Base-by-base conservation (phyloP, 2,888 invertebrate genomes). In the Drosophila longiperda region DNA sequence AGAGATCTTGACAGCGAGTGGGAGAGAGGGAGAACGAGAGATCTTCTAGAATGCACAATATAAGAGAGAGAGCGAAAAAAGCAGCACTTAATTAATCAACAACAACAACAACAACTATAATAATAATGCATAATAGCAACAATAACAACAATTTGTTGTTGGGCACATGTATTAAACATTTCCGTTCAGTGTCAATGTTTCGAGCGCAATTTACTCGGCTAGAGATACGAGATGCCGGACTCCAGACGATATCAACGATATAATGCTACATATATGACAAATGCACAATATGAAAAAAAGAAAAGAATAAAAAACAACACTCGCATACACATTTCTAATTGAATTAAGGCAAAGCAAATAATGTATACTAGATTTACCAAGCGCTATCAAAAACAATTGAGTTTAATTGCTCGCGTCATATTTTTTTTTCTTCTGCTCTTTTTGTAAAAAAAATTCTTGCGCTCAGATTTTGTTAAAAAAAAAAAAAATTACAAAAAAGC, bases 131-230 rank as follows among this genome's bases (percentile, higher is more conserved):
- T 80, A 71, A 74, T 67, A 73, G 58, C 72, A 77, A 80, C 52
- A 74, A 61, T 55, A 65, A 62, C 17, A 66, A 57, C 32, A 61
- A 62, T 80, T 80, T 82, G 84, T 89, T 89, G 86, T 83, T 84
- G 80, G 80, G 82, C 79, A 78, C 80, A 90, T 90, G 89, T 87
- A 91, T 92, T 92, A 92, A 92, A 92, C 92, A 92, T 91, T 92
- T 91, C 91, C 91, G 91, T 91, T 92, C 91, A 91, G 92, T 91
- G 92, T 92, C 91, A 92, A 91, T 91, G 92, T 89, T 91, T 90
- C 83, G 78, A 79, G 87, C 87, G 84, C 89, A 90, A 90, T 91
- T 81, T 79, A 73, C 77, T 77, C 76, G 75, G 50, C 78, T 69
- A 66, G 67, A 74, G 88, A 86, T 82, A 83, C 80, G 70, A 36